phyloP scores from a whole-genome alignment of 2,888 invertebrate species.

The Andrena camellia region DNA sequence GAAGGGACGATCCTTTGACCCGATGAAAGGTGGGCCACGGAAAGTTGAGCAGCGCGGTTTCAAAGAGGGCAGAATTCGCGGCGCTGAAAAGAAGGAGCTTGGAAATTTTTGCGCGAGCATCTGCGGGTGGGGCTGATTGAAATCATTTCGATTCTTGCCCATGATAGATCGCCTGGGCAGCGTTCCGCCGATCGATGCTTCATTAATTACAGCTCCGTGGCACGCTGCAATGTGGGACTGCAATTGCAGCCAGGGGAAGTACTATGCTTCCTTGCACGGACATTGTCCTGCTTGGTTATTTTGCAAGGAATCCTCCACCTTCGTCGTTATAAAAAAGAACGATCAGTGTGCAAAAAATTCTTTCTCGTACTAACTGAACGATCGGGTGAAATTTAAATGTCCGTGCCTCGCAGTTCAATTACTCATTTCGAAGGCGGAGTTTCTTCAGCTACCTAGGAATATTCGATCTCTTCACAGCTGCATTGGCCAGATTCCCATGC shows the following conservation, averaged over 20 bases:
- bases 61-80: constrained; percentile 26
- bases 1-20: constrained; percentile 1
- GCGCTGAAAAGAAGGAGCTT: neutral
- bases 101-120: neutral
- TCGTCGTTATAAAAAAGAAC: neutral
- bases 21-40: constrained; percentile 15
- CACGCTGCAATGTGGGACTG: constrained; percentile 22
- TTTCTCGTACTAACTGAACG: too few species aligned
- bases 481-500: neutral
- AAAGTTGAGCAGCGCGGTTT: constrained; percentile 21
- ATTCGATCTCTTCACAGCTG: constrained; percentile 25
- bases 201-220: constrained; percentile 59
- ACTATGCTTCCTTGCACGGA: neutral
- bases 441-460: neutral
- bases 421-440: too few species aligned
- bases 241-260: constrained; percentile 20
- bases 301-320: neutral
- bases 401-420: too few species aligned
- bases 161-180: constrained; percentile 3
- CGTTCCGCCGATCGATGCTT: constrained; percentile 32
- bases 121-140: constrained; percentile 33
- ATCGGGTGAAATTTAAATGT: too few species aligned
- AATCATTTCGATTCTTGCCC: constrained; percentile 40
- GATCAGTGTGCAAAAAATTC: too few species aligned
- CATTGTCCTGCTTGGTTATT: neutral